A percentile compares a stretch with the other conserved stretches of the same genome.
Evolutionary conservation across 2,888 invertebrate genomes (phyloP).

Genomic region (Scaeva pyrastri): DNA sequence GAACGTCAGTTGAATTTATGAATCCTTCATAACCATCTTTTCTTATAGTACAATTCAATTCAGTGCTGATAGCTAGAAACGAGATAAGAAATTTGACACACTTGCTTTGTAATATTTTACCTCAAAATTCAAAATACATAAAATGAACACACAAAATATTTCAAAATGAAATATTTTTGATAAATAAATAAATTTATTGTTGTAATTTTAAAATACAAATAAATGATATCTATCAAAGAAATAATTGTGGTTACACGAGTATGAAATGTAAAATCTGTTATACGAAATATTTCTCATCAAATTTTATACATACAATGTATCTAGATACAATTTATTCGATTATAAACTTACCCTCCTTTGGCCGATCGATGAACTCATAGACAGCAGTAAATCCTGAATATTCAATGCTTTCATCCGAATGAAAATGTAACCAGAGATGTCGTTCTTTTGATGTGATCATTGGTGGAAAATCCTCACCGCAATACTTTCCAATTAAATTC

Average conservation of each 20-base stretch:
- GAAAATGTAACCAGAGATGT: slow-evolving; percentile 91
- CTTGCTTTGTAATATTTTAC: background rate
- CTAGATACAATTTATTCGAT: background rate
- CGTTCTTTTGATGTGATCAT: slow-evolving; percentile 89
- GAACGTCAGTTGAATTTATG: slow-evolving; percentile 86
- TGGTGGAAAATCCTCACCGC: slow-evolving; percentile 89
- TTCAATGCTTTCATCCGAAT: slow-evolving; percentile 92
- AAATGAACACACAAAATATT: background rate
- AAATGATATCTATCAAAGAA: too few species aligned
- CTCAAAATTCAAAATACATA: slow-evolving; percentile 5
- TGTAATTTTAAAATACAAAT: background rate
- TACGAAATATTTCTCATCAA: too few species aligned
- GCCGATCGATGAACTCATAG: slow-evolving; percentile 87
- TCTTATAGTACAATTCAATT: slow-evolving; percentile 86
- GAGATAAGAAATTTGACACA: background rate
- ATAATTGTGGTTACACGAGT: too few species aligned
- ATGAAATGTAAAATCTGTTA: background rate
- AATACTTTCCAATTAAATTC: slow-evolving; percentile 87
- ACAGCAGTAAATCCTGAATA: slow-evolving; percentile 91
- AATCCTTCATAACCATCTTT: slow-evolving; percentile 85
- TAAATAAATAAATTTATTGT: background rate
- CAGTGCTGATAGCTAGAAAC: slow-evolving; percentile 81
- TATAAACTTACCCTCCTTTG: slow-evolving; percentile 85
- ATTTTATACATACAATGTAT: background rate
- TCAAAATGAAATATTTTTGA: slow-evolving; percentile 6